Conservation (phyloP, 1,140 invertebrate species). For the Musca vetustissima region DNA sequence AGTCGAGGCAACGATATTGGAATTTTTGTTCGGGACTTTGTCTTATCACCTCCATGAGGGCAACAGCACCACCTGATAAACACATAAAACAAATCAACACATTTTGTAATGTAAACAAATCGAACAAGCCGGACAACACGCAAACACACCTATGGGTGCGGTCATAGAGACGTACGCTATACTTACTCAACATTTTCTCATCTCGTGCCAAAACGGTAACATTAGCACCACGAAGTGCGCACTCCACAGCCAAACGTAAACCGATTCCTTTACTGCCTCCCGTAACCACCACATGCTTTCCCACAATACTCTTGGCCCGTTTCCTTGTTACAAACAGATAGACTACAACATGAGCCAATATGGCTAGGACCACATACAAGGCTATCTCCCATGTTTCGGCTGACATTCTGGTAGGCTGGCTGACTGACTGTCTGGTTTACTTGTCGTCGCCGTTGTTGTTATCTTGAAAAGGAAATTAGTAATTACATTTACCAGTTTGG, state of each 20-base stretch:
- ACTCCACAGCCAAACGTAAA: slow-evolving; percentile 76
- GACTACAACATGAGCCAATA: slow-evolving; percentile 35
- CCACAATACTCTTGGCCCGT: slow-evolving; percentile 40
- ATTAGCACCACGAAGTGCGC: slow-evolving; percentile 76
- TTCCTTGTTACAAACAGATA: slow-evolving; percentile 47
- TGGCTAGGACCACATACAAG: slow-evolving; percentile 32
- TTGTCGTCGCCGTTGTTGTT: too few species aligned
- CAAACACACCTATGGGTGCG: not conserved
- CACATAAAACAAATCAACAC: not conserved
- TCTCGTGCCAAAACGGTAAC: slow-evolving; percentile 89
- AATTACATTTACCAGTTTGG: not conserved
- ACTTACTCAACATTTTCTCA: slow-evolving; percentile 63
- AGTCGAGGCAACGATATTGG: slow-evolving; percentile 72
- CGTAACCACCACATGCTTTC: slow-evolving; percentile 73
- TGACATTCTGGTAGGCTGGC: not conserved
- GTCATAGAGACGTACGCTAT: not conserved
- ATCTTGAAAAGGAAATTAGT: not conserved
- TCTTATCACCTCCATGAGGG: slow-evolving; percentile 44
- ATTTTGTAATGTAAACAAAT: not conserved
- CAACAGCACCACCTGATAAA: slow-evolving; percentile 45
- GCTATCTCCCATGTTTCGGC: slow-evolving; percentile 35
- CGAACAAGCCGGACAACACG: too few species aligned
- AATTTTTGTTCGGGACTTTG: slow-evolving; percentile 63
- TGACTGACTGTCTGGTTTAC: too few species aligned
- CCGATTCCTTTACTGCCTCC: slow-evolving; percentile 97